Evolutionary conservation across 2,888 invertebrate species (phyloP).

Genomic region (Chaetogeoica ovagalla): DNA sequence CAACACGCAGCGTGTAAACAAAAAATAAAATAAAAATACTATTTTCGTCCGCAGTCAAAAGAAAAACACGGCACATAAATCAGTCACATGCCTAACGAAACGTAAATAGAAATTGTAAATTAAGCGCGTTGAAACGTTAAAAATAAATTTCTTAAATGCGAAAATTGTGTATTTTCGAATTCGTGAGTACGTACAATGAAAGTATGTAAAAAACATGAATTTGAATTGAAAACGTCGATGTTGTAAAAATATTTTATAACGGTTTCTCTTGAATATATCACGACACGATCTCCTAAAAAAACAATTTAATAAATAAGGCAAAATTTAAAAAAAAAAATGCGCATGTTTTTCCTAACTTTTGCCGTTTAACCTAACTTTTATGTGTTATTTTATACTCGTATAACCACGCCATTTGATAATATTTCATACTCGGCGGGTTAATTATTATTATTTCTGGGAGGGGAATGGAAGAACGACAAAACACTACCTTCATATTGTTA

Average conservation of each 20-base stretch:
- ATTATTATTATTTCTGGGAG: constrained; percentile 26
- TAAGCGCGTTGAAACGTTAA: neutral
- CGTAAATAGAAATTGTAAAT: neutral
- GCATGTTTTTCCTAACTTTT: no score
- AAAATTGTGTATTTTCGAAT: neutral
- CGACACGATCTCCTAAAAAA: no score
- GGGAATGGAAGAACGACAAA: neutral
- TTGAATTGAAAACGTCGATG: no score
- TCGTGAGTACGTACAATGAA: no score
- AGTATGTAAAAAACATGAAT: no score
- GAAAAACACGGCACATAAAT: neutral
- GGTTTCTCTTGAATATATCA: no score
- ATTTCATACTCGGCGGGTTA: neutral
- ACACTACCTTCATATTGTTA: constrained; percentile 29
- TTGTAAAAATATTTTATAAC: no score
- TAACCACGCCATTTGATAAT: no score
- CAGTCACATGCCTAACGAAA: neutral
- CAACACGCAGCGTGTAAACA: neutral
- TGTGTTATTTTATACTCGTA: no score
- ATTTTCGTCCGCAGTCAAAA: constrained; percentile 12
- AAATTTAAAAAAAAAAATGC: no score
- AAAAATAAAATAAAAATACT: neutral
- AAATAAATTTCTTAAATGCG: neutral
- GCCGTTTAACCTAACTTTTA: no score
- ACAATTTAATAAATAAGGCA: no score